Base-by-base conservation (phyloP, 2,113 vertebrate species). In the Hoplias malabaricus region DNA sequence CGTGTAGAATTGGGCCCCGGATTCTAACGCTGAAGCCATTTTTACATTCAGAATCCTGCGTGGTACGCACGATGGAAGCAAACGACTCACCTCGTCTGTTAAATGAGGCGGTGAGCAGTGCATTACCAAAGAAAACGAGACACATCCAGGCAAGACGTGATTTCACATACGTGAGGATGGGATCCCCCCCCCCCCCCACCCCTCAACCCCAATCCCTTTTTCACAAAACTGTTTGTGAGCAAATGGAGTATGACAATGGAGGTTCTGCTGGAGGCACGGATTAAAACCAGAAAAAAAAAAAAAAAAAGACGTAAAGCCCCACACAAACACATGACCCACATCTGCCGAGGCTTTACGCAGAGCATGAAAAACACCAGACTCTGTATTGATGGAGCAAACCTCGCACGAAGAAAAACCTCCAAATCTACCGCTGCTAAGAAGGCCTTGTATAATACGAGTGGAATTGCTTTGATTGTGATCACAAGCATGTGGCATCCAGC, bases 271-370 rank as follows among this genome's bases (percentile, higher is more conserved):
- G 75, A 74, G 72, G 86, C 59, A 40, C 62, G 79, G 85, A 87
- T 87, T 86, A 21, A 9, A n/a, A n/a, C n/a, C 13, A 13, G 3
- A 48, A 48, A 48, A 48, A 16, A 62, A 72, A 31, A 13, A 84
- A 82, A 67, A 67, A 84, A 79, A 79, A 53, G 82, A 86, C 84
- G 80, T 80, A 86, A 84, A 85, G 84, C 78, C 5, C 71, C 14
- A 0, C 72, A 74, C 46, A 53, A 23, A 68, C 77, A 50, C 69
- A 59, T 71, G 50, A 67, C 34, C 23, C 4, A 25, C 42, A 36
- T 68, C 69, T 73, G 69, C 63, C 65, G 54, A 27, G 34, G 53
- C 53, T 77, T 50, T 72, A 72, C 25, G 50, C 34, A 57, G 38
- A 56, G 38, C 56, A 63, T 69, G 43, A 16, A 43, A 70, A 70